phyloP scores from a whole-genome alignment of 2,888 invertebrate species.

The Aspidapion aeneum region DNA sequence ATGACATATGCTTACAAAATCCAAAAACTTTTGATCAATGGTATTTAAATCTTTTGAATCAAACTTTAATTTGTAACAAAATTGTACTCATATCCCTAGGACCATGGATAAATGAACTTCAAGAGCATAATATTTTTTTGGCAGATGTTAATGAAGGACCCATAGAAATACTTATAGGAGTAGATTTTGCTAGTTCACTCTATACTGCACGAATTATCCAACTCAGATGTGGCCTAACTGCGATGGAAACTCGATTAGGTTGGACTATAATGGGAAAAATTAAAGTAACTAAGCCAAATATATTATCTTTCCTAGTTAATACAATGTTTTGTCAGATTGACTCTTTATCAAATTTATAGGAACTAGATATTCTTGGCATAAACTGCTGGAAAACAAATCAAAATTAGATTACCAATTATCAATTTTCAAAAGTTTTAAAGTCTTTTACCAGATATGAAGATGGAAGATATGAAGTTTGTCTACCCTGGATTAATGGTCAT shows the following conservation, averaged over 20 bases:
- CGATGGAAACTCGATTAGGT: background rate
- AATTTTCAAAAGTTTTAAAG: background rate
- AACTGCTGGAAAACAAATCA: background rate
- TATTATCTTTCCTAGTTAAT: background rate
- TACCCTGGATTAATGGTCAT: background rate
- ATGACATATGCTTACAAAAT: background rate
- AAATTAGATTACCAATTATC: background rate
- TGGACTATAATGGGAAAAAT: background rate
- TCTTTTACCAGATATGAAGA: constrained; percentile 51
- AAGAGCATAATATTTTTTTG: background rate
- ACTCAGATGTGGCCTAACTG: background rate
- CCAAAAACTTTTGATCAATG: background rate
- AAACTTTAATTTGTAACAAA: background rate
- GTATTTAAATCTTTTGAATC: background rate
- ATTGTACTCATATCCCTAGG: background rate
- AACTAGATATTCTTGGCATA: background rate
- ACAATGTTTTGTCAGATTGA: background rate
- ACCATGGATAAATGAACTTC: background rate
- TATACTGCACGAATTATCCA: background rate
- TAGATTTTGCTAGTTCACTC: background rate
- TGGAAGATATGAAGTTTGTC: constrained; percentile 61
- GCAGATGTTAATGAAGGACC: background rate
- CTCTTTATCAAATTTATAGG: background rate
- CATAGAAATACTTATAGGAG: background rate
- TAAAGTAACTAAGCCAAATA: background rate